phyloP scores from a whole-genome alignment of 1,140 invertebrate species.

The Drosophila nikananu region DNA sequence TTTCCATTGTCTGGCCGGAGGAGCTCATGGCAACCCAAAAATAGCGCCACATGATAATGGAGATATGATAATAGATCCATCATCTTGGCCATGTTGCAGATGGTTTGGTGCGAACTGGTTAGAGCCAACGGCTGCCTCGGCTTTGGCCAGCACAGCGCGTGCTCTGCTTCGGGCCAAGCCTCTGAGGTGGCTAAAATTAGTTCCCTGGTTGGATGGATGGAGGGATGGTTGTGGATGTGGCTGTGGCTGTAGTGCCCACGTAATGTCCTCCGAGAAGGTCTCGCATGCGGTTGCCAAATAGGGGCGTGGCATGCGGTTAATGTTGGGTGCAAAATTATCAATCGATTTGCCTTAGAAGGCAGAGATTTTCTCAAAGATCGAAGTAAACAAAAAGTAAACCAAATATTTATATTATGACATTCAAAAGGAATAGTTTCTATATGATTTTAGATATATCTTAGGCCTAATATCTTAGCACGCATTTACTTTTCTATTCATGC shows the following conservation, averaged over 20 bases:
- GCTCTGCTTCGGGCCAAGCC: slow-evolving; percentile 31
- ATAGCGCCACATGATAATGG: slow-evolving; percentile 35
- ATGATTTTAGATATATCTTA: neutral
- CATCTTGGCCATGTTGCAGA: slow-evolving; percentile 13
- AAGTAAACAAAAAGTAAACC: neutral
- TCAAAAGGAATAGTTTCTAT: neutral
- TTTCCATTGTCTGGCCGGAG: slow-evolving; percentile 32
- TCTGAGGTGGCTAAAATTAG: slow-evolving; percentile 43
- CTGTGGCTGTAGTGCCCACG: neutral
- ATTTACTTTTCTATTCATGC: neutral
- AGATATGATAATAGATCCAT: slow-evolving; percentile 37
- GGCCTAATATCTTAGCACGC: neutral
- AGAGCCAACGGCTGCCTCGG: slow-evolving; percentile 13
- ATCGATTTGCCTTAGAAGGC: neutral
- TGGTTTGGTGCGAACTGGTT: slow-evolving; percentile 46
- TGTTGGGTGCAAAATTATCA: neutral
- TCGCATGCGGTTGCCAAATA: slow-evolving; percentile 42
- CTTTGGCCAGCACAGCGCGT: slow-evolving; percentile 22
- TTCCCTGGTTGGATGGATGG: neutral
- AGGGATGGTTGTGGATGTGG: neutral
- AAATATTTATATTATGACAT: too few species aligned
- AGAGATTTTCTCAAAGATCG: neutral
- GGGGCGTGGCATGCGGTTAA: slow-evolving; percentile 42
- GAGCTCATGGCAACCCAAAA: slow-evolving; percentile 34
- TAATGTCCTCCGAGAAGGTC: slow-evolving; percentile 13